Evolutionary conservation across 37 sponge, comb jelly and placozoan genomes (phyloP).

Genomic region (Haliclona indistincta): DNA sequence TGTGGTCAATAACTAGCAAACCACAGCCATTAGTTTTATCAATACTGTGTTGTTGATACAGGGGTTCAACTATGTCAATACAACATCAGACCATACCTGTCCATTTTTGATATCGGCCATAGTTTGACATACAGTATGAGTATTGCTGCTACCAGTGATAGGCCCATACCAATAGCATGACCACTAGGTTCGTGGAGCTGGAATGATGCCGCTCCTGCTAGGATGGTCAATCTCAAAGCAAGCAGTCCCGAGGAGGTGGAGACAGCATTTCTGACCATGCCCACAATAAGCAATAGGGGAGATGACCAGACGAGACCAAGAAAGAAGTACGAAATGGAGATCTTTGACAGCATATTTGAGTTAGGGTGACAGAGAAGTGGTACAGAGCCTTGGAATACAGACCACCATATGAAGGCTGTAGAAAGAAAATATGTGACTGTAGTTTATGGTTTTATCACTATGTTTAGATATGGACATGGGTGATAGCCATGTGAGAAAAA

Average conservation of each 20-base stretch:
- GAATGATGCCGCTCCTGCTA: constrained; percentile 53
- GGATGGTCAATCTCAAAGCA: constrained; percentile 25
- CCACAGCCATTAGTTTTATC: too few species aligned
- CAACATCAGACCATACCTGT: constrained; percentile 28
- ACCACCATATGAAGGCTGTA: constrained; percentile 71
- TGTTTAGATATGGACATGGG: too few species aligned
- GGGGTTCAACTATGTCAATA: too few species aligned
- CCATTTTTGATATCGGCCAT: constrained; percentile 54
- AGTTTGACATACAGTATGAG: constrained; percentile 16
- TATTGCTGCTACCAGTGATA: constrained; percentile 36
- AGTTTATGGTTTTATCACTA: too few species aligned
- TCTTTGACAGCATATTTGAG: constrained; percentile 11
- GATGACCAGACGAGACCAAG: constrained; percentile 41
- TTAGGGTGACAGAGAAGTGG: constrained; percentile 64
- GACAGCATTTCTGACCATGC: constrained; percentile 18
- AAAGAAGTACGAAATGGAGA: constrained; percentile 54
- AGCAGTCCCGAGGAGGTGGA: constrained; percentile 40
- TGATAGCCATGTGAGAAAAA: too few species aligned
- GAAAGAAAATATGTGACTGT: too few species aligned
- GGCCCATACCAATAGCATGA: constrained; percentile 39
- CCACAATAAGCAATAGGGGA: constrained; percentile 33
- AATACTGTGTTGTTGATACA: neutral
- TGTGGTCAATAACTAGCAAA: too few species aligned
- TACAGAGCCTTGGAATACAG: constrained; percentile 41
- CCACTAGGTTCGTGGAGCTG: constrained; percentile 11